Percentiles rank a stretch among this genome's conserved stretches.
These are phyloP conservation scores for Tinea trinotella DNA, from an alignment of 2,888 invertebrate species.

Conservation along the genomic window DNA sequence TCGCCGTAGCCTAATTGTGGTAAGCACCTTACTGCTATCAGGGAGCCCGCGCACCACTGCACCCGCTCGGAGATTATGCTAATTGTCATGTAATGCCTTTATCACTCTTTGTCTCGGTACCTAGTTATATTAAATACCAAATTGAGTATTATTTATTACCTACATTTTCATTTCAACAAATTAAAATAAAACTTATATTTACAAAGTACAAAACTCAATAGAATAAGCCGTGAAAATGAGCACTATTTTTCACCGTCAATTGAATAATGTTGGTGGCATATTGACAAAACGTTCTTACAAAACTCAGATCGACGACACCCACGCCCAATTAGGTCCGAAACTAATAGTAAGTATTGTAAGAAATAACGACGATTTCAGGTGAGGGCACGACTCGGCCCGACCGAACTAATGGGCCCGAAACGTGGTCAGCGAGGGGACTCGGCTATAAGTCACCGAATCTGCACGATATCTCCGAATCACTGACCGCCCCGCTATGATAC, in stretches of 20 bases:
- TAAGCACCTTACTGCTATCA: constrained; percentile 70
- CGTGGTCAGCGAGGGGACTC: constrained; percentile 41
- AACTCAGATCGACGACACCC: constrained; percentile 45
- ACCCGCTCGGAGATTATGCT: constrained; percentile 49
- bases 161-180: neutral
- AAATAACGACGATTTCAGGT: constrained; percentile 51
- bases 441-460: constrained; percentile 57
- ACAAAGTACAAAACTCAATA: constrained; percentile 1
- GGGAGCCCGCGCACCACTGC: constrained; percentile 42
- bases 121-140: neutral
- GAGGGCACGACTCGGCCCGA: constrained; percentile 5
- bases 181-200: constrained; percentile 8
- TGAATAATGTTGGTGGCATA: constrained; percentile 3
- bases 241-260: neutral
- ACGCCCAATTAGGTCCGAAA: constrained; percentile 74
- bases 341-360: constrained; percentile 48
- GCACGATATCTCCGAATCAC: constrained; percentile 65
- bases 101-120: constrained; percentile 49
- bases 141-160: constrained; percentile 1
- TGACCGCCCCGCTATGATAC: constrained; percentile 67
- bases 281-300: constrained; percentile 35
- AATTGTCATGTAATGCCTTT: constrained; percentile 63
- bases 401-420: constrained; percentile 47
- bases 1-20: constrained; percentile 29
- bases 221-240: neutral